Evolutionary conservation across 2,888 invertebrate genomes (phyloP), one percentile per base, ranked within the genome.

Genomic region (Petrophora chlorosata): DNA sequence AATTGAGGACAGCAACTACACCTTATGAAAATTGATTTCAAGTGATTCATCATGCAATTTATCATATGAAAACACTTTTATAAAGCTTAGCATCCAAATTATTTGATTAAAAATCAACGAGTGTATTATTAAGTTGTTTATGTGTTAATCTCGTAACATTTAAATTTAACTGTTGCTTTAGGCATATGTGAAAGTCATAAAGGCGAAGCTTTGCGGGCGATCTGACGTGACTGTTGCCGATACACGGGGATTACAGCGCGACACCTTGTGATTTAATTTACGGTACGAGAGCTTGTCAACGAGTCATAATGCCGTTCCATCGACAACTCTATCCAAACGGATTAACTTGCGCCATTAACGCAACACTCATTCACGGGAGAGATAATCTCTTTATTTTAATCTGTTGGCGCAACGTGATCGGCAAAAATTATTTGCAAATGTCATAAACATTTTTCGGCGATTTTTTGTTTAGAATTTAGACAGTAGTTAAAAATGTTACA

Each of bases 241-340:
- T 67, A 63, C 69, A 61, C 40, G 65, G 53, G 84, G 89, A 85
- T 90, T 88, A 90, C 64, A 36, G 41, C 54, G 58, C 65, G 61
- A 76, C 85, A 87, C 86, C 85, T 87, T 85, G 81, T 62, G 66
- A 65, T 74, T 65, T 73, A 60, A 76, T 78, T 79, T 76, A 74
- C 73, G 64, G 61, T 70, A 73, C 70, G 71, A 81, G 73, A 75
- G 82, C 77, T 73, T 87, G 89, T 88, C 88, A 85, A 74, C 86
- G 80, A 74, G 65, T 76, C 69, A 73, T 82, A 78, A 78, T 73
- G 63, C 70, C 64, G 54, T 61, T 68, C 59, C 62, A 73, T 71
- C 67, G 70, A 67, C 70, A 79, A 76, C 81, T 83, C 79, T 65
- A 81, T 85, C 73, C 66, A 71, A 72, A 73, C 51, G 82, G 84